Conservation (phyloP, 2,888 invertebrate species). For the Mesodorylaimus sp. region DNA sequence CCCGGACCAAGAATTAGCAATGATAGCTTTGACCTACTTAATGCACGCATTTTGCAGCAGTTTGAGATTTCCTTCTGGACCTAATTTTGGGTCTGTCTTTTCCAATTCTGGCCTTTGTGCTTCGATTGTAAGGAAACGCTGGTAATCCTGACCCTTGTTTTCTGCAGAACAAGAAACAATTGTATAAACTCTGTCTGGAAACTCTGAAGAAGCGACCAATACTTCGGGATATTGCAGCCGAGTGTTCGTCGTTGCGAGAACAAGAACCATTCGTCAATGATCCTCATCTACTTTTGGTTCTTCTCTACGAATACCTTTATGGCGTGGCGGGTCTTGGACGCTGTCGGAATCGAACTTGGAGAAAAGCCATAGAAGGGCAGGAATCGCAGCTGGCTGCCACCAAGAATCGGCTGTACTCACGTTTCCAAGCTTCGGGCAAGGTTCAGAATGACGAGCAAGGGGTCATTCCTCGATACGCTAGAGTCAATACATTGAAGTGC, state of each 20-base stretch:
- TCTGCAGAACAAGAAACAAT: constrained; percentile 1
- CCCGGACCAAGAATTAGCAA: no score
- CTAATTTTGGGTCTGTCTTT: no score
- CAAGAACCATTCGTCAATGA: neutral
- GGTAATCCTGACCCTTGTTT: no score
- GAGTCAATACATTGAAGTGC: constrained; percentile 1
- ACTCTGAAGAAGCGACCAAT: neutral
- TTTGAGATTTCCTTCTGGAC: no score
- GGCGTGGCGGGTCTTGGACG: neutral
- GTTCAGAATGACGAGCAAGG: neutral
- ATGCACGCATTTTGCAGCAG: no score
- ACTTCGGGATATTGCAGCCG: neutral
- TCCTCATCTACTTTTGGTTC: neutral
- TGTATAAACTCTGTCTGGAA: constrained; percentile 2
- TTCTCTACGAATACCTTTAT: neutral
- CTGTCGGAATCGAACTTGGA: neutral
- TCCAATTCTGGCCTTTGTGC: no score
- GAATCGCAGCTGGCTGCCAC: neutral
- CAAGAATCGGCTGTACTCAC: neutral
- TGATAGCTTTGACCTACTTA: no score
- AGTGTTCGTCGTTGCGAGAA: neutral
- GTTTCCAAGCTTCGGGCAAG: neutral
- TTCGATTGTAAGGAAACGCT: no score
- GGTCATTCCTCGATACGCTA: constrained; percentile 4
- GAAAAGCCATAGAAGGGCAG: neutral